Conservation (phyloP, 2,888 invertebrate genomes). For the Andricus quercusramuli region DNA sequence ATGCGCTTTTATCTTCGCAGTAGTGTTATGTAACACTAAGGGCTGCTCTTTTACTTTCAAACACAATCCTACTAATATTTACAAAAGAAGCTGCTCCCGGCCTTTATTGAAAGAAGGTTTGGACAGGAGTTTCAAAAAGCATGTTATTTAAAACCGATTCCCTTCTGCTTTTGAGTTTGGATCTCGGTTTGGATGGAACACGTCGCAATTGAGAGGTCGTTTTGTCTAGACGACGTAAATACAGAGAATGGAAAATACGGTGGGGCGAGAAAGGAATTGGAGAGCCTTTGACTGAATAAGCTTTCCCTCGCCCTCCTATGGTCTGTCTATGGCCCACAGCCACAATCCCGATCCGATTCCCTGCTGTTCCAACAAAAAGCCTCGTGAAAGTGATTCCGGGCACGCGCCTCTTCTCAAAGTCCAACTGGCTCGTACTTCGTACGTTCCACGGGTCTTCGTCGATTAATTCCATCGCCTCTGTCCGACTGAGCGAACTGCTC, state of each 20-base stretch:
- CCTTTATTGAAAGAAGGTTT: neutral
- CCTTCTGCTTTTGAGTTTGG: neutral
- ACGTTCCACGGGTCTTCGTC: constrained; percentile 2
- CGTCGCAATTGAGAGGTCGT: constrained; percentile 28
- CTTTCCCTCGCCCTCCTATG: constrained; percentile 18
- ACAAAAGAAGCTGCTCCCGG: neutral
- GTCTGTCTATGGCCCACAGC: constrained; percentile 29
- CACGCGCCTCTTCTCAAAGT: constrained; percentile 29
- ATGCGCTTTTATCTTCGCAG: too few relatives aligned
- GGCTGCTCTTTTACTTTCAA: too few relatives aligned
- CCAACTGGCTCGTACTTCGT: neutral
- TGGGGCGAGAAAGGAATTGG: constrained; percentile 22
- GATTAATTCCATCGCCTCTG: constrained; percentile 17
- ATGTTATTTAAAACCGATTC: constrained; percentile 17
- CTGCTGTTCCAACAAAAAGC: constrained; percentile 38
- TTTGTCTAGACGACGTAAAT: constrained; percentile 32
- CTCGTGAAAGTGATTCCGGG: constrained; percentile 37
- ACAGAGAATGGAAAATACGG: constrained; percentile 28
- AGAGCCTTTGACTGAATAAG: constrained; percentile 39
- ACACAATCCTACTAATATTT: too few relatives aligned
- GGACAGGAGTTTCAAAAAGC: constrained; percentile 3
- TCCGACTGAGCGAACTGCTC: constrained; percentile 6
- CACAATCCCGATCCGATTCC: constrained; percentile 38
- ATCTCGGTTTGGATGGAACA: neutral
- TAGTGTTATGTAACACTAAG: too few relatives aligned